Evolutionary conservation across 2,888 invertebrate genomes (phyloP), one percentile per base, ranked within the genome.

Genomic region (Caradrina kadenii): DNA sequence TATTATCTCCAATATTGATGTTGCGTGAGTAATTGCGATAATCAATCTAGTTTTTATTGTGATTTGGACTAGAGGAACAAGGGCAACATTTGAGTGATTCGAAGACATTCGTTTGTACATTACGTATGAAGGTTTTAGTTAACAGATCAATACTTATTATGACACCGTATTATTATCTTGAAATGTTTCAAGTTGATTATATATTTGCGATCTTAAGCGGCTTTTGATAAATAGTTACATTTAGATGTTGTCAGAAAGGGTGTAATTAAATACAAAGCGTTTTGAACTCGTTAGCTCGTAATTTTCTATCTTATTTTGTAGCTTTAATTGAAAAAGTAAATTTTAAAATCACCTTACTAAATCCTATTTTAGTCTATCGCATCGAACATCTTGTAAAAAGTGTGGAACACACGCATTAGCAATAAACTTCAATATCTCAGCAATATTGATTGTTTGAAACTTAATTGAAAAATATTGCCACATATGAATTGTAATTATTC

Each of bases 21-120:
- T 89, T 87, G 87, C 87, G 79, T 86, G 86, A 86, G 81, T 88
- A 86, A 88, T 89, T 81, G 80, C 75, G 79, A 85, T 88, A 86
- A 86, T 87, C 81, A 83, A 83, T 87, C 81, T 81, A 80, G 77
- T 85, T 87, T 88, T 85, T 74, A 80, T 80, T 80, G 81, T 84
- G 53, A 64, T 66, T 70, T 42, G 72, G 61, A 73, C 62, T 58
- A 63, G 55, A 71, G 58, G 42, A 76, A 77, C 82, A 80, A 86
- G 80, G 82, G 62, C 72, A 74, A 58, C 58, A 73, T 77, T 73
- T 77, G 68, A 74, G 61, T 73, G 63, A 73, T 75, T 73, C 55
- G 52, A 72, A 80, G 71, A 75, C 67, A 78, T 72, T 77, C 54
- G 69, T 72, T 77, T 55, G 45, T 22, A 45, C 54, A 66, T 76